Conservation (phyloP, 2,888 invertebrate genomes). For the Argyra leucocephala region DNA sequence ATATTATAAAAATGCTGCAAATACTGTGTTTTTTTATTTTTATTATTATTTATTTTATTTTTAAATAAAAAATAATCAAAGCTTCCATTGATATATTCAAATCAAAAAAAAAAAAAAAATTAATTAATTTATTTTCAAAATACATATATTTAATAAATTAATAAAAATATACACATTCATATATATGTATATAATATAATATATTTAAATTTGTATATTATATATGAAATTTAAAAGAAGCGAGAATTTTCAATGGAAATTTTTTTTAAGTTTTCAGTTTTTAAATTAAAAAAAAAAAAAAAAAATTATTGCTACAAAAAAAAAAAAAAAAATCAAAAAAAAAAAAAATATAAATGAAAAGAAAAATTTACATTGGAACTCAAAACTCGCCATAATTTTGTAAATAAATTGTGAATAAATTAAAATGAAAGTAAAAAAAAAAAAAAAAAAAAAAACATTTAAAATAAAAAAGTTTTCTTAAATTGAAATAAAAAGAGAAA, state of each 20-base stretch:
- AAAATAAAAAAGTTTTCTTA: neutral
- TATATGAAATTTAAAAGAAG: neutral
- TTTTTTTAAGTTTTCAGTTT: neutral
- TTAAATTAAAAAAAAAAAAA: neutral
- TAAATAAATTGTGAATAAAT: neutral
- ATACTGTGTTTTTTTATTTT: no score
- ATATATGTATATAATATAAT: neutral
- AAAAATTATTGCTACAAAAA: no score
- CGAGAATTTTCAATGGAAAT: neutral
- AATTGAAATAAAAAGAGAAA: neutral
- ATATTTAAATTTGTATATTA: neutral
- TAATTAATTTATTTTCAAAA: no score
- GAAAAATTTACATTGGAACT: constrained; percentile 11
- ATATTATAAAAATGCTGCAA: no score
- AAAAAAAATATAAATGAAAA: neutral
- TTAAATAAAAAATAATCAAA: neutral
- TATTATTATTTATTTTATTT: no score
- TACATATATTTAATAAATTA: no score
- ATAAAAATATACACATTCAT: no score
- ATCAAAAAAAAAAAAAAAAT: no score
- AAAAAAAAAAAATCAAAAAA: neutral
- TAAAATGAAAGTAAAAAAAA: neutral
- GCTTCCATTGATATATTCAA: neutral
- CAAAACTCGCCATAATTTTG: constrained; percentile 10
- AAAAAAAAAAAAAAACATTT: neutral